These are phyloP conservation scores for Promerops cafer DNA, from an alignment of 2,113 vertebrate species.

Conservation along the genomic window DNA sequence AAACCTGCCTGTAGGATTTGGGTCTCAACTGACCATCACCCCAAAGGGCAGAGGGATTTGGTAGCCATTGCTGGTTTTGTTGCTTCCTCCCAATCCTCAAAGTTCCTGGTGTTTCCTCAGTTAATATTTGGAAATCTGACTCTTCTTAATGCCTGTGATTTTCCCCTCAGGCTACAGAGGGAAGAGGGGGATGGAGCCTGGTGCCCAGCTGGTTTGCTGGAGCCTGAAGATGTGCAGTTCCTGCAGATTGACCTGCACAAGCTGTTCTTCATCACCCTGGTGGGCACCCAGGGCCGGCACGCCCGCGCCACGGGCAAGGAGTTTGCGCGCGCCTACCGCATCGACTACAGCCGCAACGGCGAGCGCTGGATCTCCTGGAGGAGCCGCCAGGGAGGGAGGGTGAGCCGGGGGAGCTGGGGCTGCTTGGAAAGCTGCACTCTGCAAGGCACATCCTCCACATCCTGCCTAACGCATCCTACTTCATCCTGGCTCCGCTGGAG, in stretches of 20 bases:
- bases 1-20: background rate
- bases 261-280: constrained; percentile 84
- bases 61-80: background rate
- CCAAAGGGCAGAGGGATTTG: background rate
- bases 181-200: constrained; percentile 90
- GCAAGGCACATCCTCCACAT: rapidly evolving
- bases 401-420: background rate
- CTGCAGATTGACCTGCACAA: constrained; percentile 85
- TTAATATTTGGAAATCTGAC: background rate
- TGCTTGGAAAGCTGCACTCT: background rate
- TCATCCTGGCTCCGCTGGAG: background rate
- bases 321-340: constrained; percentile 80
- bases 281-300: constrained; percentile 87
- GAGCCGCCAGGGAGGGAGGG: constrained; percentile 77
- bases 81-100: background rate
- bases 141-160: rapidly evolving
- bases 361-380: constrained; percentile 84
- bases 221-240: constrained; percentile 83
- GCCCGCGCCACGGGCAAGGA: constrained; percentile 83
- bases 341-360: constrained; percentile 86
- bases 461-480: rapidly evolving
- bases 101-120: background rate
- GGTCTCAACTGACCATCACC: background rate
- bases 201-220: constrained; percentile 82
- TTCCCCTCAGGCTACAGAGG: constrained; percentile 73